Base-by-base conservation (phyloP, 1,140 invertebrate genomes). In the Drosophila malerkotliana region DNA sequence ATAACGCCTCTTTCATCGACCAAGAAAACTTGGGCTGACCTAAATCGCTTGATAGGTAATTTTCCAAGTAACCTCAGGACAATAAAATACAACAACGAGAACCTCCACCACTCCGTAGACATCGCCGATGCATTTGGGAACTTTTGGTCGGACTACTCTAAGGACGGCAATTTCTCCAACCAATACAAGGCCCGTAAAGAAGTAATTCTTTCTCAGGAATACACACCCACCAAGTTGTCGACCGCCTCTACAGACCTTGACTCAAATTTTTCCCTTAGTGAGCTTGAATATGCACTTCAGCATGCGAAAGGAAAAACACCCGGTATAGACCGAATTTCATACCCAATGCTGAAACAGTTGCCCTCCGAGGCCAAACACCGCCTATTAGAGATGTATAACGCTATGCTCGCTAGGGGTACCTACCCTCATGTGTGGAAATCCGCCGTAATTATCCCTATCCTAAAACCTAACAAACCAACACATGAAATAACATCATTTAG, bases 261-360 rank as follows among this genome's bases (percentile, higher is more conserved):
- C 53, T 56, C 37, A 14, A 28, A 51, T 4, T 44, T 56, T 10
- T 15, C 54, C n/a, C 30, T 24, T 26, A 59, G 56, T 24, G 39
- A 48, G 30, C 52, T 55, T 51, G 59, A 41, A 54, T 45, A 45
- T 24, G 49, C 21, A 54, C 53, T 12, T 53, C 26, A 26, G 26
- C 39, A 26, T 60, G 51, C 12, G 32, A 28, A 28, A 7, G 26
- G 26, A 1, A 28, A 7, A 6, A 28, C 26, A 28, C 26, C 5
- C 26, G 4, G 12, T 51, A 60, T 60, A 21, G 32, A 41, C 14
- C 26, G 26, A 28, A 28, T 28, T 28, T 28, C 1, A 28, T 28
- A 6, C 26, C 26, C 26, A 28, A 28, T 28, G 26, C 26, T 28
- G 26, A 49, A 59, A 49, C 12, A 41, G 18, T 49, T 21, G 21